A percentile compares a stretch with the other conserved stretches of the same genome.
Conservation (phyloP, 2,797 vertebrate species). For the Threskiornis aethiopicus region DNA sequence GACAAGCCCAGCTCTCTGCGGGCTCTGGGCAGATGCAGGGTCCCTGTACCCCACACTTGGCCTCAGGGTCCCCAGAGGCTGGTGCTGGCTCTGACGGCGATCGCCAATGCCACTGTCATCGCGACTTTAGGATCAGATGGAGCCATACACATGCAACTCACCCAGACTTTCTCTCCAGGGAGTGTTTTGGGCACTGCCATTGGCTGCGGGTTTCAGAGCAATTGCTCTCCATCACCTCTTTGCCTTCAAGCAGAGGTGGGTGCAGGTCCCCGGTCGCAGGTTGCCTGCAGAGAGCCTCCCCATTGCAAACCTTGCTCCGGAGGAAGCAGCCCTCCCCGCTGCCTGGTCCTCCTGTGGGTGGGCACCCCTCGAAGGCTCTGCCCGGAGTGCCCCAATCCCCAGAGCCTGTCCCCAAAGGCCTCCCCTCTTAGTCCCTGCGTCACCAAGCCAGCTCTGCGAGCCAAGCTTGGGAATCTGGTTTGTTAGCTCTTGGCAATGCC, state of each 20-base stretch:
- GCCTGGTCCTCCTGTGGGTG: fast-evolving
- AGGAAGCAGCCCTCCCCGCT: not conserved
- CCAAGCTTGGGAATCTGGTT: conserved; percentile 24
- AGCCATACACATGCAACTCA: fast-evolving
- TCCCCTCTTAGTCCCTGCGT: not conserved
- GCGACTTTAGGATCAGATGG: not conserved
- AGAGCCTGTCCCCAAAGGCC: not conserved
- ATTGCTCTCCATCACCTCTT: not conserved
- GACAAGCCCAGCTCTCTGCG: not conserved
- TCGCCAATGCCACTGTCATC: not conserved
- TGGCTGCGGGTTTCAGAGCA: not conserved
- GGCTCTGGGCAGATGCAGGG: not conserved
- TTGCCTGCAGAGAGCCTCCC: not conserved
- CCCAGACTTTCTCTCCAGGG: not conserved
- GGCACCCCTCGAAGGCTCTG: not conserved
- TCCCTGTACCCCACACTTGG: fast-evolving
- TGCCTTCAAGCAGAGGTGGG: not conserved
- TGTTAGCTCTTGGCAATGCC: conserved; percentile 27
- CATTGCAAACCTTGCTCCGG: fast-evolving
- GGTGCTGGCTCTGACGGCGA: not conserved
- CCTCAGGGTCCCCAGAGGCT: not conserved
- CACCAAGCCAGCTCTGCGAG: not conserved
- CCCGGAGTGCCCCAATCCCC: not conserved
- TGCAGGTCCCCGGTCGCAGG: not conserved
- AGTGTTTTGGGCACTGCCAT: not conserved